These are phyloP conservation scores for Phocoena phocoena DNA, from an alignment of 2,113 vertebrate species.

Conservation along the genomic window DNA sequence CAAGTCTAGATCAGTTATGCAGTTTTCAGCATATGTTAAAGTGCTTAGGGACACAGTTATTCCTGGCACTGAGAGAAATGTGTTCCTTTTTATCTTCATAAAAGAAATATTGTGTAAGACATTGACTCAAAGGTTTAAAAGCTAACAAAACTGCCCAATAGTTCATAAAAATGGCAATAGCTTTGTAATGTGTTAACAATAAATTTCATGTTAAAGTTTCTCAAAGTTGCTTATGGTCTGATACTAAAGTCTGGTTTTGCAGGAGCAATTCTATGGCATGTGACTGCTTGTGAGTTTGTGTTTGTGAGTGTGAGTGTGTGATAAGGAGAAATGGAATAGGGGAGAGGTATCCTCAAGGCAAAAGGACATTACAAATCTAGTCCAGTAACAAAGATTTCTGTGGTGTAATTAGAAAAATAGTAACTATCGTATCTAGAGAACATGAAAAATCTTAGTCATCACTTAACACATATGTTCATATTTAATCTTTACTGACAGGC, in stretches of 20 bases:
- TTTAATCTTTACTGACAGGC: background rate
- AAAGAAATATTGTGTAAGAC: background rate
- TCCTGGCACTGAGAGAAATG: background rate
- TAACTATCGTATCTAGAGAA: background rate
- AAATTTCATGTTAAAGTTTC: background rate
- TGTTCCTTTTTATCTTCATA: background rate
- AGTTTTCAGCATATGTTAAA: background rate
- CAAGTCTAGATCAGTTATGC: background rate
- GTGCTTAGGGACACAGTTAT: background rate
- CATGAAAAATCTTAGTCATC: background rate
- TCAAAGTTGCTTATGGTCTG: background rate
- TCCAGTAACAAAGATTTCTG: background rate
- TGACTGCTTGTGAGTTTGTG: background rate
- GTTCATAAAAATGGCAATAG: slow-evolving; percentile 11
- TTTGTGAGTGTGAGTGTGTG: background rate
- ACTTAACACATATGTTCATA: background rate
- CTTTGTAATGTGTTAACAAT: background rate
- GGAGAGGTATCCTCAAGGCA: background rate
- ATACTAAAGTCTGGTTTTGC: background rate
- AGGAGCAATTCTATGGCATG: background rate
- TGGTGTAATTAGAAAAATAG: background rate
- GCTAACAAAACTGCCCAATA: background rate
- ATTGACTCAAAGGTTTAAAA: background rate
- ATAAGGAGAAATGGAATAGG: background rate
- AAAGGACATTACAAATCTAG: background rate